A percentile compares a stretch with the other conserved stretches of the same genome.
These are phyloP conservation scores for Cetoscarus ocellatus DNA, from an alignment of 2,797 vertebrate species.

Conservation along the genomic window DNA sequence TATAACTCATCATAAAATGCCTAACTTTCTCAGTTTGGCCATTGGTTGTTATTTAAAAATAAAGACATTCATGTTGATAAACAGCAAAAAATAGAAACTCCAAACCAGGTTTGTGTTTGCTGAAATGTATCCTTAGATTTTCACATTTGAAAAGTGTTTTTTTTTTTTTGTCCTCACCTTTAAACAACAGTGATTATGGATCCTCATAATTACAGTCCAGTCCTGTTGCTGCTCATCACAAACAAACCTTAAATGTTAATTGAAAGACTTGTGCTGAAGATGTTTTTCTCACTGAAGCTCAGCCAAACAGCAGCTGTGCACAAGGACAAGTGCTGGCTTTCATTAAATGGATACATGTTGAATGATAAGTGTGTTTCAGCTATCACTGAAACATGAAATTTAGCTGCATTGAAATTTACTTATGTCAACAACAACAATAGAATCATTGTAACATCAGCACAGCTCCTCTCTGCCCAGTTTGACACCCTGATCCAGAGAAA, in stretches of 20 bases:
- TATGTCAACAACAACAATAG: slow-evolving; percentile 14
- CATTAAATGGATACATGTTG: slow-evolving; percentile 2
- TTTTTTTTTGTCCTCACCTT: background rate
- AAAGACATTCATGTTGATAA: background rate
- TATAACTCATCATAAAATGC: too few species aligned
- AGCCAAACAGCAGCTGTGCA: slow-evolving; percentile 2
- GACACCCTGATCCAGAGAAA: too few species aligned
- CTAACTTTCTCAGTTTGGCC: background rate
- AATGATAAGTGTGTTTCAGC: background rate
- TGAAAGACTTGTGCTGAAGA: slow-evolving; percentile 9
- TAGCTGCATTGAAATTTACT: slow-evolving; percentile 3
- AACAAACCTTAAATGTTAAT: slow-evolving; percentile 10
- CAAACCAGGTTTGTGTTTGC: background rate
- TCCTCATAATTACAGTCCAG: slow-evolving; percentile 1
- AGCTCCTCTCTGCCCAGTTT: too few species aligned
- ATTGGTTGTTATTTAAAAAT: background rate
- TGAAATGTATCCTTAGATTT: background rate
- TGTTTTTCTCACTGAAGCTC: background rate
- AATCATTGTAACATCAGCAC: slow-evolving; percentile 7
- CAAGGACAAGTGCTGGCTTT: slow-evolving; percentile 4
- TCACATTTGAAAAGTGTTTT: background rate
- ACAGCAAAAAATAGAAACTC: background rate
- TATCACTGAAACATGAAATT: background rate
- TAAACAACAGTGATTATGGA: background rate
- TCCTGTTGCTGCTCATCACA: slow-evolving; percentile 3